Conservation (phyloP, 2,113 vertebrate genomes). For the Phrynosoma platyrhinos region DNA sequence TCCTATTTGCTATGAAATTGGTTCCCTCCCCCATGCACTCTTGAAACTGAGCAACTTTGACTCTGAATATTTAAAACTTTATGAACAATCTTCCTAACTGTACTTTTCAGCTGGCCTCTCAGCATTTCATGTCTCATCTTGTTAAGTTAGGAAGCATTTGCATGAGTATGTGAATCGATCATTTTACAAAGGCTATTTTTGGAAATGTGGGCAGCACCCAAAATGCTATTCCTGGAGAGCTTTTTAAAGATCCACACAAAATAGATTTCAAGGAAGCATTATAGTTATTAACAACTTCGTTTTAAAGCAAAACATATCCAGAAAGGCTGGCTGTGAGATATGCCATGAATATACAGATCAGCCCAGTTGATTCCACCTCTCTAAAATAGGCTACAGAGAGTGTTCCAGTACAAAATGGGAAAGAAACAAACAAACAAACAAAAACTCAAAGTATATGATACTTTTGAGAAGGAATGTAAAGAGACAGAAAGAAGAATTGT, state of each 20-base stretch:
- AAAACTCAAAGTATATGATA: background rate
- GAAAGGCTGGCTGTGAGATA: background rate
- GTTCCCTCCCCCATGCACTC: background rate
- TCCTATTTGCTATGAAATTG: background rate
- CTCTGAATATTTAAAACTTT: background rate
- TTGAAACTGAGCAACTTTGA: background rate
- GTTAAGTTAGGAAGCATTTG: constrained; percentile 37
- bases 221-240: constrained; percentile 14
- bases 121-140: background rate
- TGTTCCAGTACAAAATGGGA: background rate
- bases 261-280: background rate
- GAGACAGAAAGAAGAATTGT: background rate
- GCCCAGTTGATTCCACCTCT: too few species aligned
- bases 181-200: constrained; percentile 27
- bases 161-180: background rate
- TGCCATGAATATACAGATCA: background rate
- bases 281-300: background rate
- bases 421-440: background rate
- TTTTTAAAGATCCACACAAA: constrained; percentile 11
- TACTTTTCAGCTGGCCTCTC: background rate
- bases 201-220: constrained; percentile 10
- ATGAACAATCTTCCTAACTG: constrained; percentile 11
- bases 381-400: background rate
- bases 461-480: background rate
- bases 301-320: background rate